phyloP scores from a whole-genome alignment of 2,888 invertebrate genomes.

The Harpalus rubripes region DNA sequence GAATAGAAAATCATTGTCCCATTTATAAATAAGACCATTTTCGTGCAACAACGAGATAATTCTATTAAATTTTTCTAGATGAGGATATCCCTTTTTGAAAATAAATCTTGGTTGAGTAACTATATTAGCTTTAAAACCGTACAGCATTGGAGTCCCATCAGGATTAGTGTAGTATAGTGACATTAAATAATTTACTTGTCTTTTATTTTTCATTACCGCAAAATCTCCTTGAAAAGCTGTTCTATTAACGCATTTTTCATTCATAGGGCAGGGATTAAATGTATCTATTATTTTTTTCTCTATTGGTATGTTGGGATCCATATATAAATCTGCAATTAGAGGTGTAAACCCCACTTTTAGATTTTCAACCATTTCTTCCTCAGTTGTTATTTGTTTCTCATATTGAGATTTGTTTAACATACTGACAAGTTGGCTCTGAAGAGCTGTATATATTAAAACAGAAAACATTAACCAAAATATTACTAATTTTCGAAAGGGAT shows the following conservation, averaged over 20 bases:
- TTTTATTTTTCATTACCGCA: constrained; percentile 16
- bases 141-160: constrained; percentile 20
- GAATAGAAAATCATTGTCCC: too few relatives aligned
- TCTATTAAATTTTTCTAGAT: neutral
- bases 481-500: constrained; percentile 31
- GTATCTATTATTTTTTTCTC: too few relatives aligned
- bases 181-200: constrained; percentile 17
- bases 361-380: too few relatives aligned
- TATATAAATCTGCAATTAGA: neutral
- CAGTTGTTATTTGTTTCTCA: constrained; percentile 53
- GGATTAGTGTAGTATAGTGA: constrained; percentile 22
- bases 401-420: constrained; percentile 52
- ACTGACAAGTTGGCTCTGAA: constrained; percentile 59
- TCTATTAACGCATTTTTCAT: constrained; percentile 40
- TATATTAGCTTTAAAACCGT: neutral
- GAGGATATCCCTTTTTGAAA: constrained; percentile 20
- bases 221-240: constrained; percentile 46
- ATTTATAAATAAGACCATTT: constrained; percentile 55
- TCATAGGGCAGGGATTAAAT: too few relatives aligned
- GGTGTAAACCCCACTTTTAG: too few relatives aligned
- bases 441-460: constrained; percentile 32
- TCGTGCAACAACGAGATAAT: constrained; percentile 1
- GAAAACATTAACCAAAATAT: constrained; percentile 36
- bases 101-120: neutral
- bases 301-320: neutral